Base-by-base conservation (phyloP, 2,797 vertebrate species). In the Pangasius larnaudii region DNA sequence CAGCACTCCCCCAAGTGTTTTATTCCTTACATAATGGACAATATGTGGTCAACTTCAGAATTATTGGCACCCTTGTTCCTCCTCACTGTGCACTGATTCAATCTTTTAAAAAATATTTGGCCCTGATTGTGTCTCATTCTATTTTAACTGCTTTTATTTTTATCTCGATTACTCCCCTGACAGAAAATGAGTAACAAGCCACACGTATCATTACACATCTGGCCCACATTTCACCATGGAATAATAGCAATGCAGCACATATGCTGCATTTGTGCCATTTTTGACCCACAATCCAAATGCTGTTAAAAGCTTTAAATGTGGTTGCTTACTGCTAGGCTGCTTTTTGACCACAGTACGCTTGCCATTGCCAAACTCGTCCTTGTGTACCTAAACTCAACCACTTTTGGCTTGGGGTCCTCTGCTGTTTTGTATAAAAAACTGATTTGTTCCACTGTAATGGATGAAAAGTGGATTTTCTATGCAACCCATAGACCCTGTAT, bases 201-300 rank as follows among this genome's bases (percentile, higher is more conserved):
- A 27, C 22, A 81, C 19, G 27, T 39, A 65, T 36, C 24, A 27
- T 39, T 81, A 61, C 56, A 39, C 2, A 39, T 58, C 19, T 59
- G 33, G n/a, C 27, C n/a, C 74, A 51, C 46, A 77, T 77, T 77
- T 77, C 74, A 77, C 4, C 49, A 78, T 19, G 30, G 51, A 79
- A 79, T 24, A 58, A 58, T 7, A 56, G 13, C 24, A 0, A 61
- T 59, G 56, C 53, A 58, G 77, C 36, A 81, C 56, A 61, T 27
- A 30, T 53, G n/a, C 19, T 79, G 51, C 18, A 19, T 18, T 46
- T 46, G 16, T 80, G 30, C 19, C 18, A 36, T 42, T 81, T 61
- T 42, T 61, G 24, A 39, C 80, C 6, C 27, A 27, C 58, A 81
- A 27, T 61, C 24, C 58, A n/a, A 81, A 61, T 42, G 22, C 22